Conservation (phyloP, 2,888 invertebrate species). For the Idaea straminata region DNA sequence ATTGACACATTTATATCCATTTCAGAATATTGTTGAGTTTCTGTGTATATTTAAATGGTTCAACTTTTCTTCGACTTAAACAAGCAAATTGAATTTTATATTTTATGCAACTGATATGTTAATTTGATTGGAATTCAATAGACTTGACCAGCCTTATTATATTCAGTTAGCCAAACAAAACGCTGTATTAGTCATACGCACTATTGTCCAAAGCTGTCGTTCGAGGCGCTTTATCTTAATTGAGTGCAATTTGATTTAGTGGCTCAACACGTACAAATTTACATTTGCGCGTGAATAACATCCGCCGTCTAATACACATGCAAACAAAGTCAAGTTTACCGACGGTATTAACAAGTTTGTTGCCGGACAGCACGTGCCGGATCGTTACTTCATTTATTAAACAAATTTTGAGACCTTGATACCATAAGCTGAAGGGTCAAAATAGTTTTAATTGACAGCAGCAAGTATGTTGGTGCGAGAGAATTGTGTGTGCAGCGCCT, state of each 20-base stretch:
- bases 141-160: constrained; percentile 47
- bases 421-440: neutral
- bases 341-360: constrained; percentile 43
- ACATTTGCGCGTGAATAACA: constrained; percentile 33
- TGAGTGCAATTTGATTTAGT: constrained; percentile 77
- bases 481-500: constrained; percentile 62
- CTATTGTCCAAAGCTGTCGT: constrained; percentile 72
- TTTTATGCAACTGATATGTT: constrained; percentile 28
- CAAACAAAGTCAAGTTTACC: constrained; percentile 30
- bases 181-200: constrained; percentile 66
- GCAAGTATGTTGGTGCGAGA: constrained; percentile 34
- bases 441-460: neutral
- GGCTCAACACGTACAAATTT: constrained; percentile 51
- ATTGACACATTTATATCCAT: too few relatives aligned
- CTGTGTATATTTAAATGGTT: neutral
- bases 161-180: constrained; percentile 73
- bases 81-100: constrained; percentile 20
- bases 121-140: constrained; percentile 55
- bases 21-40: too few relatives aligned
- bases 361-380: constrained; percentile 40
- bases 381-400: constrained; percentile 18
- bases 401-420: neutral
- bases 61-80: constrained; percentile 26
- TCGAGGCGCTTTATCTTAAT: constrained; percentile 75
- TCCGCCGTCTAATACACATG: constrained; percentile 33